Percentiles rank a stretch among this genome's conserved stretches.
Conservation (phyloP, 2,797 vertebrate genomes). For the Tauraco hartlaubi region DNA sequence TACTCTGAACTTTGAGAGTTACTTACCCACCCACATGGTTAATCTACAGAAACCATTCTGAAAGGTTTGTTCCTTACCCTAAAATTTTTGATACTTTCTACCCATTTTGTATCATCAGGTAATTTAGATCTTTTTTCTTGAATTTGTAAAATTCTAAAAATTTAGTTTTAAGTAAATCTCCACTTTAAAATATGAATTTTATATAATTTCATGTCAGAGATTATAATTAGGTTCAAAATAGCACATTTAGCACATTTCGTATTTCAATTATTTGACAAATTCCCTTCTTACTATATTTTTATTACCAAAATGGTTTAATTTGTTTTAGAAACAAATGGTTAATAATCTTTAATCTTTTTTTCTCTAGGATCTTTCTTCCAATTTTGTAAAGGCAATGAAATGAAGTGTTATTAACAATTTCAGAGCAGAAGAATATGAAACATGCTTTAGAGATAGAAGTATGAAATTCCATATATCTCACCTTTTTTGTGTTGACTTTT, state of each 20-base stretch:
- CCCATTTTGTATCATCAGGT: background rate
- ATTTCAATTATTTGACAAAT: background rate
- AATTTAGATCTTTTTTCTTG: background rate
- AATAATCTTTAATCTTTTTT: background rate
- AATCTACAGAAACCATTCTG: conserved; percentile 8
- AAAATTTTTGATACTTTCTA: background rate
- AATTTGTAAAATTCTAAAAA: background rate
- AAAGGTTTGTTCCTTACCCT: conserved; percentile 19
- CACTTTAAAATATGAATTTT: background rate
- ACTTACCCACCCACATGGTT: conserved; percentile 27
- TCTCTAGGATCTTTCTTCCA: background rate
- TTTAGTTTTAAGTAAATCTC: background rate
- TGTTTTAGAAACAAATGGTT: background rate
- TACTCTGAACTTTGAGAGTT: background rate
- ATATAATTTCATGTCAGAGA: background rate
- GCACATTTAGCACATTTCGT: background rate
- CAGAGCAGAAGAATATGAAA: background rate
- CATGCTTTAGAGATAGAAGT: background rate
- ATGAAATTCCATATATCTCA: background rate
- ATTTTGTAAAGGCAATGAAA: background rate
- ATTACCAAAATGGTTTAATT: background rate
- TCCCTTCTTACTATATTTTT: background rate
- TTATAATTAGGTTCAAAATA: background rate
- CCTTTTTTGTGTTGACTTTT: background rate
- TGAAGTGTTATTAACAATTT: background rate